Percentiles rank a stretch among this genome's conserved stretches.
These are phyloP conservation scores for Chloroclystis v-ata DNA, from an alignment of 2,888 invertebrate genomes.

Conservation along the genomic window DNA sequence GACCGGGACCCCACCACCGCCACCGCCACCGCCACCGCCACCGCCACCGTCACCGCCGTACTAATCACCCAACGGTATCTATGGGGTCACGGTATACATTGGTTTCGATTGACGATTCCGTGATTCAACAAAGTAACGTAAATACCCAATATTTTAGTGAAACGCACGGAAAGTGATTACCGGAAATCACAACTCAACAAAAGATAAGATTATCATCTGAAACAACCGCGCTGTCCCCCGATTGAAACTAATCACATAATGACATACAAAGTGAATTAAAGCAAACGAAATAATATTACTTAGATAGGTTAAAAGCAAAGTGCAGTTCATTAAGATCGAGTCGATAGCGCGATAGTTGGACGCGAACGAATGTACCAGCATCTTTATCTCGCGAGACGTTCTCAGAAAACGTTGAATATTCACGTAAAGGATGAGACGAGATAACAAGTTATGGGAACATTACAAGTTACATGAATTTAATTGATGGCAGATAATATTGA, in stretches of 20 bases:
- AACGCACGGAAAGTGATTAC: neutral
- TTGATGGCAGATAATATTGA: conserved; percentile 7
- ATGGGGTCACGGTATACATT: conserved; percentile 15
- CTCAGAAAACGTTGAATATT: conserved; percentile 12
- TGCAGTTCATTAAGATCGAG: conserved; percentile 14
- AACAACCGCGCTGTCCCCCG: neutral
- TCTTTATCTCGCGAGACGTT: conserved; percentile 4
- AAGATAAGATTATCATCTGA: neutral
- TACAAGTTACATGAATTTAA: conserved; percentile 10
- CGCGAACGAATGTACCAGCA: conserved; percentile 5
- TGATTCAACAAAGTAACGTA: neutral
- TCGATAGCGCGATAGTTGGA: conserved; percentile 13
- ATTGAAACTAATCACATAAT: neutral
- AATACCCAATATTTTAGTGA: neutral
- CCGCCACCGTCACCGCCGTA: too few species aligned
- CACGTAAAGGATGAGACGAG: conserved; percentile 12
- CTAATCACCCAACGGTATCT: too few species aligned
- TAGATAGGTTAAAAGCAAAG: conserved; percentile 20
- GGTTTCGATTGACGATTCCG: conserved; percentile 11
- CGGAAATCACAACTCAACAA: neutral
- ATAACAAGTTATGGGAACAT: conserved; percentile 11
- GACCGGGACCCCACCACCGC: conserved; percentile 28
- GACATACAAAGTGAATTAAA: neutral
- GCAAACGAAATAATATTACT: conserved; percentile 5
- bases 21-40: too few species aligned